Conservation (phyloP, 2,797 vertebrate species). For the Coranthus polyacanthus region DNA sequence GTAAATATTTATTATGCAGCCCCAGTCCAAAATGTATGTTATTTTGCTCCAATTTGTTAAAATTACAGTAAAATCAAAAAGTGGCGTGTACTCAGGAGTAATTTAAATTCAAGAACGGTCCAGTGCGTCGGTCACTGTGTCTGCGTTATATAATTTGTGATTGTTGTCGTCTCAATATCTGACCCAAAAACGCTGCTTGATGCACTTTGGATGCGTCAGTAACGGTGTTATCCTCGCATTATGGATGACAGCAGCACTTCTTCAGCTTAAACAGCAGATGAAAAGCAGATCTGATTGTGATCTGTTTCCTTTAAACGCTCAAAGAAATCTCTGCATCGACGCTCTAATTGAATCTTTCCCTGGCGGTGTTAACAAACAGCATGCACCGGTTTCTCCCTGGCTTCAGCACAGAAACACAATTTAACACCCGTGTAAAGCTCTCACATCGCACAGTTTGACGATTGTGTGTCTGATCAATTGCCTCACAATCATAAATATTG, state of each 20-base stretch:
- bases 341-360: constrained; percentile 81
- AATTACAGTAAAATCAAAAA: too few relatives aligned
- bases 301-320: constrained; percentile 80
- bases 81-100: not conserved
- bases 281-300: constrained; percentile 75
- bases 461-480: constrained; percentile 77
- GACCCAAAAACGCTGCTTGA: constrained; percentile 15
- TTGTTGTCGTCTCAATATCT: constrained; percentile 22
- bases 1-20: too few relatives aligned
- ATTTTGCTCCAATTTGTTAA: too few relatives aligned
- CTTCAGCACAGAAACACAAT: constrained; percentile 69
- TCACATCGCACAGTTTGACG: constrained; percentile 74
- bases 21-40: too few relatives aligned
- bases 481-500: constrained; percentile 66
- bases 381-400: constrained; percentile 73
- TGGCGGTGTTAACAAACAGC: constrained; percentile 72
- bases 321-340: constrained; percentile 74
- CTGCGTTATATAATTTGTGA: constrained; percentile 25
- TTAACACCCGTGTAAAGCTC: constrained; percentile 73
- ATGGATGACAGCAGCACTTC: constrained; percentile 50
- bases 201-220: constrained; percentile 34
- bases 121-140: constrained; percentile 16
- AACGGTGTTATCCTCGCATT: constrained; percentile 57
- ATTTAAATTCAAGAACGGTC: constrained; percentile 33
- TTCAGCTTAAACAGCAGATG: constrained; percentile 56